phyloP scores from a whole-genome alignment of 2,797 vertebrate genomes.

The Danio choprae region DNA sequence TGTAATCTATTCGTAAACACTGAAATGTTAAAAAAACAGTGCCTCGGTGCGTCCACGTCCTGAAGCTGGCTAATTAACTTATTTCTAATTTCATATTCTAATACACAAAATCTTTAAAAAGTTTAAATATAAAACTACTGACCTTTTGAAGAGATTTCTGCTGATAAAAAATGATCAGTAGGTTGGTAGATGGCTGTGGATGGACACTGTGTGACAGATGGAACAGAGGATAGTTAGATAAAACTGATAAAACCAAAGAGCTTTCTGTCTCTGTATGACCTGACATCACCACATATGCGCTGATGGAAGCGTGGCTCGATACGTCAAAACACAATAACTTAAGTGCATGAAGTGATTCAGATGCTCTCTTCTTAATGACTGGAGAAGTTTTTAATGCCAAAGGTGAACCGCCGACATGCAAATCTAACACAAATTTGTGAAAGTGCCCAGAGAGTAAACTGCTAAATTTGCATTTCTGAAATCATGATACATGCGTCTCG shows the following conservation, averaged over 20 bases:
- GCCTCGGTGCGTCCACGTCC: no score
- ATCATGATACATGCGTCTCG: background rate
- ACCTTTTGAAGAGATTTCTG: background rate
- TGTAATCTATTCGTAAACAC: no score
- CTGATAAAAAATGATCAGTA: background rate
- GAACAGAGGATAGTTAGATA: constrained; percentile 17
- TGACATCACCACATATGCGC: constrained; percentile 15
- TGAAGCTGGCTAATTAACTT: no score
- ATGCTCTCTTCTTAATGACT: background rate
- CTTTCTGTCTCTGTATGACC: background rate
- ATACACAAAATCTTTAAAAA: no score
- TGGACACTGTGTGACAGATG: constrained; percentile 1
- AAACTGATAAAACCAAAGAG: background rate
- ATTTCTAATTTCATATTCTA: no score
- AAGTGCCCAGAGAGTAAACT: background rate
- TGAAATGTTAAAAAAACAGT: no score
- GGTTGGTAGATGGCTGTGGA: constrained; percentile 10
- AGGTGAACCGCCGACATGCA: background rate
- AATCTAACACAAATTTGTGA: background rate
- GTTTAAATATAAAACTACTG: background rate
- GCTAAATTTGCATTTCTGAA: background rate
- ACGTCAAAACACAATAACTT: constrained; percentile 37
- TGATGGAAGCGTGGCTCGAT: background rate
- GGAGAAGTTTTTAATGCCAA: background rate
- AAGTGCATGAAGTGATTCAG: constrained; percentile 34